A percentile compares a stretch with the other conserved stretches of the same genome.
phyloP scores from a whole-genome alignment of 2,888 invertebrate genomes.

The Corythucha ciliata region DNA sequence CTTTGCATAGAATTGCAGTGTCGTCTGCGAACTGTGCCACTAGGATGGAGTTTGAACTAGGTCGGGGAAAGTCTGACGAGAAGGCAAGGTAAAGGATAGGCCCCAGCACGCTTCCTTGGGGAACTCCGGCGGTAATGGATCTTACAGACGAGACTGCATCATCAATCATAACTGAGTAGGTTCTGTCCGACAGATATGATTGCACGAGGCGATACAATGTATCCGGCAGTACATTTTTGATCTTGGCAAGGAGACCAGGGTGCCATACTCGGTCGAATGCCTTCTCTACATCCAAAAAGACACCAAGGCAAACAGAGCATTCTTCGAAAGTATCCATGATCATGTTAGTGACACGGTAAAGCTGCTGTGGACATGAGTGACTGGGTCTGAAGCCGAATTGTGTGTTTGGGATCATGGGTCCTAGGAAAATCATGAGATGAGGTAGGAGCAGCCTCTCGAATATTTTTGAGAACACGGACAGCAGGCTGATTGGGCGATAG shows the following conservation, averaged over 20 bases:
- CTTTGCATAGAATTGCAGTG: neutral
- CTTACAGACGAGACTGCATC: neutral
- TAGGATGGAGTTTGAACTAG: neutral
- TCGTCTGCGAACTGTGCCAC: neutral
- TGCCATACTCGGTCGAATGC: neutral
- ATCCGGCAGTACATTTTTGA: neutral
- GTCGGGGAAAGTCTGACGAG: neutral
- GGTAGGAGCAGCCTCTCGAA: neutral
- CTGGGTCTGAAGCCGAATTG: neutral
- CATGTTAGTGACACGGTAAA: neutral
- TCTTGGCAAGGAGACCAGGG: neutral
- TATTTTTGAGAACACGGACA: neutral
- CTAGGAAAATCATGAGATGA: neutral
- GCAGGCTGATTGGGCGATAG: neutral
- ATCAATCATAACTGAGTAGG: neutral
- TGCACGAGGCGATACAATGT: neutral
- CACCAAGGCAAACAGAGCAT: neutral
- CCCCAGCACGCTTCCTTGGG: neutral
- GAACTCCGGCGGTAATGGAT: neutral
- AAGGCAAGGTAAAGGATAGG: neutral
- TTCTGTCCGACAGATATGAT: neutral
- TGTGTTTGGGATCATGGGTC: neutral
- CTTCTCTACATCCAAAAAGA: neutral
- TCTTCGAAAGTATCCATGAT: neutral
- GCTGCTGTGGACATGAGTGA: neutral